These are phyloP conservation scores for Axis porcinus DNA, from an alignment of 2,113 vertebrate genomes.

Conservation along the genomic window DNA sequence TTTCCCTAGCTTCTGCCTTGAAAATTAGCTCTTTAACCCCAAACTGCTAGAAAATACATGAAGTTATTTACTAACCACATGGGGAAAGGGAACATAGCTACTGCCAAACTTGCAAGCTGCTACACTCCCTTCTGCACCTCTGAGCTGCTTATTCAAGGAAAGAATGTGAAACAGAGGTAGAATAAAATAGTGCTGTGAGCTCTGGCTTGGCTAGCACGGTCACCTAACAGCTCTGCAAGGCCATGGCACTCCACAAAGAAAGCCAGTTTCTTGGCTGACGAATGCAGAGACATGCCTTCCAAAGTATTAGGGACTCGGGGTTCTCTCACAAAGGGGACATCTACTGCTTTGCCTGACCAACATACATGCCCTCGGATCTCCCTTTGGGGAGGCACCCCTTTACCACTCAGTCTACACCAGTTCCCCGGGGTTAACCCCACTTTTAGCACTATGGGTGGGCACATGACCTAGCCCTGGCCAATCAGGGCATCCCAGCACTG, in stretches of 20 bases:
- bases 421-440: background rate
- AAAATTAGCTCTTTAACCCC: conserved; percentile 53
- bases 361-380: background rate
- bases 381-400: background rate
- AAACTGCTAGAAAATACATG: conserved; percentile 41
- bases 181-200: background rate
- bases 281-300: background rate
- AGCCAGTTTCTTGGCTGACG: background rate
- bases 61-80: background rate
- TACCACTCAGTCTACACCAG: background rate
- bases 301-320: background rate
- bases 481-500: background rate
- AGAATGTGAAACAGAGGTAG: background rate
- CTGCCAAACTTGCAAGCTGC: background rate
- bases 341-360: background rate
- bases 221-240: conserved; percentile 14
- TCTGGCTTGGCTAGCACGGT: background rate
- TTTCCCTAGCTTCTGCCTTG: conserved; percentile 27
- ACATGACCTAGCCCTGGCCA: background rate
- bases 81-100: background rate
- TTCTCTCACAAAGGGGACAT: background rate
- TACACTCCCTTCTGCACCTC: background rate
- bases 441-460: background rate
- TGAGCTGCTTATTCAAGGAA: background rate
- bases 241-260: background rate